Percentiles rank a stretch among this genome's conserved stretches.
Conservation (phyloP, 2,888 invertebrate species). For the Neria commutata region DNA sequence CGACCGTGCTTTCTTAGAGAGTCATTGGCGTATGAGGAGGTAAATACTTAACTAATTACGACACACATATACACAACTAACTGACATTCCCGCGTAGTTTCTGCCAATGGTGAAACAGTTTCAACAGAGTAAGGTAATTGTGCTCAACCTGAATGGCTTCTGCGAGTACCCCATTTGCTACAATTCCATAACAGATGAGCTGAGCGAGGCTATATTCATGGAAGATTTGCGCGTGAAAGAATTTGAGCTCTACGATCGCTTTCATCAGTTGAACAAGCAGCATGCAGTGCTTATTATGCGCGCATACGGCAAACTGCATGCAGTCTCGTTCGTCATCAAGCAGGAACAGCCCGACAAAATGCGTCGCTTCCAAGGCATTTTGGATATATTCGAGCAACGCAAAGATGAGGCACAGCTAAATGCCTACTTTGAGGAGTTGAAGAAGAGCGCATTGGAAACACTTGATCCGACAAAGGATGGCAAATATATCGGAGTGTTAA, state of each 20-base stretch:
- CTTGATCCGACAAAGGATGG: slow-evolving; percentile 32
- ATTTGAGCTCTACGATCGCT: slow-evolving; percentile 62
- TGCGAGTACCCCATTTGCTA: slow-evolving; percentile 43
- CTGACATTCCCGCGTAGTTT: slow-evolving; percentile 35
- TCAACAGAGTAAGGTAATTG: slow-evolving; percentile 43
- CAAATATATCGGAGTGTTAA: slow-evolving; percentile 29
- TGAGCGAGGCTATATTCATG: slow-evolving; percentile 62
- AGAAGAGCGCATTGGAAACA: slow-evolving; percentile 37
- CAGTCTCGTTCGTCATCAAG: slow-evolving; percentile 61
- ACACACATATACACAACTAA: neutral
- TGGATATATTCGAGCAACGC: slow-evolving; percentile 47
- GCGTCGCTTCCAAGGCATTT: slow-evolving; percentile 34
- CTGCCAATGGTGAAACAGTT: slow-evolving; percentile 45
- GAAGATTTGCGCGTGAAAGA: slow-evolving; percentile 62
- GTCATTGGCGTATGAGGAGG: slow-evolving; percentile 47
- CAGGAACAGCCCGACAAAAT: slow-evolving; percentile 44
- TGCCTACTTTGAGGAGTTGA: slow-evolving; percentile 44
- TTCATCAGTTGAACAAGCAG: slow-evolving; percentile 54
- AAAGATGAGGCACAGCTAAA: slow-evolving; percentile 37
- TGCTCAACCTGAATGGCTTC: slow-evolving; percentile 36
- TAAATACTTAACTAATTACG: slow-evolving; percentile 20
- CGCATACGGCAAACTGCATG: slow-evolving; percentile 63
- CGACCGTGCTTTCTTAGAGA: slow-evolving; percentile 52
- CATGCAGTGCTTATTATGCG: slow-evolving; percentile 59
- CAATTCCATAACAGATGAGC: slow-evolving; percentile 47